Conservation (phyloP, 2,113 vertebrate genomes). For the Hymenochirus boettgeri region DNA sequence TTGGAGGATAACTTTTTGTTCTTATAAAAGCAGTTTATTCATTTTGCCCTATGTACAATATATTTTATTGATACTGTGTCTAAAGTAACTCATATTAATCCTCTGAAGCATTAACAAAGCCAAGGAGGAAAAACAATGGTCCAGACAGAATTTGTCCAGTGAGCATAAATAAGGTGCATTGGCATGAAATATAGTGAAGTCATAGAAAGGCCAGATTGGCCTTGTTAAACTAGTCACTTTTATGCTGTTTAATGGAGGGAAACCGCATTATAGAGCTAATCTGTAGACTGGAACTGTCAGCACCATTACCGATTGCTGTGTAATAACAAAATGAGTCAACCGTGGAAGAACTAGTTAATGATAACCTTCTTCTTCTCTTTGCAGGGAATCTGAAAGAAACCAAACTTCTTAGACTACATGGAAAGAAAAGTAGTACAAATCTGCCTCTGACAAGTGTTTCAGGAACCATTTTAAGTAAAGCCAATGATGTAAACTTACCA, state of each 20-base stretch:
- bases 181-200: slow-evolving; percentile 47
- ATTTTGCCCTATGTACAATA: neutral
- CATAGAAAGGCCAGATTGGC: slow-evolving; percentile 47
- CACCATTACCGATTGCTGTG: slow-evolving; percentile 17
- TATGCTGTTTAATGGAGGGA: slow-evolving; percentile 50
- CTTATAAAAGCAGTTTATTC: neutral
- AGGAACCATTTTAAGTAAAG: neutral
- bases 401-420: neutral
- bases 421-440: neutral
- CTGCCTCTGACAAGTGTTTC: neutral
- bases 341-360: slow-evolving; percentile 31
- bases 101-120: slow-evolving; percentile 2
- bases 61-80: neutral
- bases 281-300: slow-evolving; percentile 46
- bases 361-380: slow-evolving; percentile 43
- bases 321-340: slow-evolving; percentile 39
- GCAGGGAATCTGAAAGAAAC: slow-evolving; percentile 6
- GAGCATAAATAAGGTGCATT: slow-evolving; percentile 45
- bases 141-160: slow-evolving; percentile 45
- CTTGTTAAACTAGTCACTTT: slow-evolving; percentile 49
- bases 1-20: neutral
- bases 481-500: slow-evolving; percentile 21
- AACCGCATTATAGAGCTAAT: slow-evolving; percentile 47
- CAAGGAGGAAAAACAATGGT: slow-evolving; percentile 12
- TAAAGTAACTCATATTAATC: neutral